Evolutionary conservation across 2,888 invertebrate genomes (phyloP).

Genomic region (Diaphora mendica): DNA sequence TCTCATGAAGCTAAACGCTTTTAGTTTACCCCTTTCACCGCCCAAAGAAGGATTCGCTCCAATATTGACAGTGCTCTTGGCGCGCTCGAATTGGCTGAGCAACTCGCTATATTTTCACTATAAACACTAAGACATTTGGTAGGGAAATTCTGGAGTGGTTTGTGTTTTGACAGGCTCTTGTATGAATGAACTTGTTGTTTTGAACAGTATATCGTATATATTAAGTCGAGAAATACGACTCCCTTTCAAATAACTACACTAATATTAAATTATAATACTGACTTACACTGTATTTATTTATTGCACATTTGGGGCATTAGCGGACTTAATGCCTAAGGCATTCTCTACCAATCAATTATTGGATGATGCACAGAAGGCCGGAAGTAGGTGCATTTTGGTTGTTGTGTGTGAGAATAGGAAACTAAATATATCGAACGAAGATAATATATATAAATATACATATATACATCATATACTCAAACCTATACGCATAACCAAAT

Average conservation of each 20-base stretch:
- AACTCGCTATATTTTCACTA: slow-evolving; percentile 66
- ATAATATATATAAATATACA: too few species aligned
- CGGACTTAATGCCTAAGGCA: too few species aligned
- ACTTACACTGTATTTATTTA: too few species aligned
- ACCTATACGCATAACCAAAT: too few species aligned
- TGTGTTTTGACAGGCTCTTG: slow-evolving; percentile 41
- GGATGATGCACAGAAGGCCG: too few species aligned
- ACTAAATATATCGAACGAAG: too few species aligned
- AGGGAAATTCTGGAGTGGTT: slow-evolving; percentile 60
- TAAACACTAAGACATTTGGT: slow-evolving; percentile 65
- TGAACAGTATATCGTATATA: background rate
- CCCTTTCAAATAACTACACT: background rate
- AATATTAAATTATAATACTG: background rate
- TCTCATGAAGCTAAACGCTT: slow-evolving; percentile 34
- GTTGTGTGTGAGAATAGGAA: too few species aligned
- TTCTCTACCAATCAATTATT: too few species aligned
- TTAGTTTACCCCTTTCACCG: slow-evolving; percentile 37
- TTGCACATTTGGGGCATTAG: too few species aligned
- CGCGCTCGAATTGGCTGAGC: slow-evolving; percentile 69
- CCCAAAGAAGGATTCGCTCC: slow-evolving; percentile 53
- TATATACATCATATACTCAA: too few species aligned
- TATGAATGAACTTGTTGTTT: slow-evolving; percentile 14
- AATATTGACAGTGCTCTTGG: slow-evolving; percentile 76
- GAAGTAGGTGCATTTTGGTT: too few species aligned
- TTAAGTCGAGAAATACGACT: background rate